Percentiles rank a stretch among this genome's conserved stretches.
phyloP scores from a whole-genome alignment of 2,797 vertebrate genomes.

The Spizella passerina region DNA sequence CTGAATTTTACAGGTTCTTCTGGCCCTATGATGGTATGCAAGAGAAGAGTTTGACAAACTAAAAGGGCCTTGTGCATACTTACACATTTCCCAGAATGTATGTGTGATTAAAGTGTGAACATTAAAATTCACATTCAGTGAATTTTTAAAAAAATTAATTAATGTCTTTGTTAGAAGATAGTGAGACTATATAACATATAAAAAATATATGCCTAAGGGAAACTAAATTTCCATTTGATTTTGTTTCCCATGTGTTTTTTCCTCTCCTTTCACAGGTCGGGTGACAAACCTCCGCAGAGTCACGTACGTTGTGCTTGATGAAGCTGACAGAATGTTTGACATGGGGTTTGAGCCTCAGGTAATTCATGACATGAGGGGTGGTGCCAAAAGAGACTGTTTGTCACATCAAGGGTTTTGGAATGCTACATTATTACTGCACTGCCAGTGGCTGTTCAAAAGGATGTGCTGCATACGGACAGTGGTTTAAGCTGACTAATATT shows the following conservation, averaged over 20 bases:
- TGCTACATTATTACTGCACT: rapidly evolving
- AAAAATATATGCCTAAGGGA: constrained; percentile 47
- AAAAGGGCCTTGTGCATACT: constrained; percentile 78
- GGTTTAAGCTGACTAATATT: neutral
- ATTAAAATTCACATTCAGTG: constrained; percentile 67
- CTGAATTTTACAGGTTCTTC: constrained; percentile 96
- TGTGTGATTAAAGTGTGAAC: constrained; percentile 71
- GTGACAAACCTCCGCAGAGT: constrained; percentile 95
- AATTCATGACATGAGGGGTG: neutral
- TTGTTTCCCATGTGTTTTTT: constrained; percentile 69
- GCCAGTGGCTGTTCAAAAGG: neutral
- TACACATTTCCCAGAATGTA: constrained; percentile 74
- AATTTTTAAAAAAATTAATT: constrained; percentile 61
- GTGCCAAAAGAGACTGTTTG: neutral
- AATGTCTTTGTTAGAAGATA: constrained; percentile 50
- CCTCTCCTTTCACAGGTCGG: constrained; percentile 83
- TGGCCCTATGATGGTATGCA: constrained; percentile 95
- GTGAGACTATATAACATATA: constrained; percentile 73
- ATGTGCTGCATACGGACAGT: neutral
- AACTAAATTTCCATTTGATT: constrained; percentile 66
- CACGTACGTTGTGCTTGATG: constrained; percentile 96
- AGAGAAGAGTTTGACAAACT: constrained; percentile 85
- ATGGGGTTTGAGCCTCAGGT: constrained; percentile 99
- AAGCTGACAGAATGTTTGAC: constrained; percentile 99
- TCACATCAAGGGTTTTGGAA: neutral